phyloP scores from a whole-genome alignment of 1,140 invertebrate genomes.

The Drosophila murphyi region DNA sequence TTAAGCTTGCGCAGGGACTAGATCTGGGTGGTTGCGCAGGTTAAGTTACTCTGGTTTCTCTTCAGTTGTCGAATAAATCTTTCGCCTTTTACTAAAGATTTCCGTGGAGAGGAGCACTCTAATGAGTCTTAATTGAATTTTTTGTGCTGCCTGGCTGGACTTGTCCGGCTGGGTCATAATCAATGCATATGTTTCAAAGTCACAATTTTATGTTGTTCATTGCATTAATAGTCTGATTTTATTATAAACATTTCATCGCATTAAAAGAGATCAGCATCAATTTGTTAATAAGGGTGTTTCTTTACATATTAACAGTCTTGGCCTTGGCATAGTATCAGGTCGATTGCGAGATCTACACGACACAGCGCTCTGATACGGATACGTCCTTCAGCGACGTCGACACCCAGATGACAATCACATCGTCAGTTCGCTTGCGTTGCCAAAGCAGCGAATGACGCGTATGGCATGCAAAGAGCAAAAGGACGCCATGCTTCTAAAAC shows the following conservation, averaged over 20 bases:
- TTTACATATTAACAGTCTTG: too few relatives aligned
- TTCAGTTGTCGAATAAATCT: slow-evolving; percentile 85
- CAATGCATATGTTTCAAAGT: slow-evolving; percentile 2
- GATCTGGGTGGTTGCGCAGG: fast-evolving
- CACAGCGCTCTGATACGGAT: slow-evolving; percentile 41
- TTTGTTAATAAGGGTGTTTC: too few relatives aligned
- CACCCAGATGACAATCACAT: slow-evolving; percentile 59
- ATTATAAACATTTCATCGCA: too few relatives aligned
- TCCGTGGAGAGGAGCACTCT: slow-evolving; percentile 71
- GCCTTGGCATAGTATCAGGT: slow-evolving; percentile 47
- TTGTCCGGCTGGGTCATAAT: slow-evolving; percentile 29
- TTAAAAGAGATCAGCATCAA: too few relatives aligned
- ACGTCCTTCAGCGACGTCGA: slow-evolving; percentile 46
- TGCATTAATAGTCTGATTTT: too few relatives aligned
- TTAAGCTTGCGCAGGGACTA: background rate
- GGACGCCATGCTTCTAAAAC: slow-evolving; percentile 49
- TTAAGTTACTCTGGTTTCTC: slow-evolving; percentile 43
- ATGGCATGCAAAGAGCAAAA: slow-evolving; percentile 60
- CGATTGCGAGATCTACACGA: slow-evolving; percentile 38
- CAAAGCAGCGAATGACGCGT: slow-evolving; percentile 53
- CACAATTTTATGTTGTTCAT: too few relatives aligned
- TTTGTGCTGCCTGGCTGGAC: slow-evolving; percentile 35
- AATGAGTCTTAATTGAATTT: slow-evolving; percentile 59
- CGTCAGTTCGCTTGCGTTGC: slow-evolving; percentile 37
- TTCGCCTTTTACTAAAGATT: slow-evolving; percentile 86